Evolutionary conservation across 2,113 vertebrate species (phyloP), one percentile per base, ranked within the genome.

Genomic region (Prietella phreatophila): DNA sequence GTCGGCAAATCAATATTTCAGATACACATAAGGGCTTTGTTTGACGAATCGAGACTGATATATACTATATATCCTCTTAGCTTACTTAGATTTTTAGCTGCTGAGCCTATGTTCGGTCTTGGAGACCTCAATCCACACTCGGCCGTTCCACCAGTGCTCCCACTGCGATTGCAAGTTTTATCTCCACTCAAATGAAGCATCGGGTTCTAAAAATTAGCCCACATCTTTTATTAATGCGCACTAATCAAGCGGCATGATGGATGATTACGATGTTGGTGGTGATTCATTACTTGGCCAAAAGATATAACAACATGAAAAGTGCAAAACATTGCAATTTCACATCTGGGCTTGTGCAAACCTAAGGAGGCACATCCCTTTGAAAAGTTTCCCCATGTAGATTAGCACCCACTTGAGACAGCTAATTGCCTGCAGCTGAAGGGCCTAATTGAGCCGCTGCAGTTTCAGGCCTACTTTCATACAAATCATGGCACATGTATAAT

Each of bases 381-480:
- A 94, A 91, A 93, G 94, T 94, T 88, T 93, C 93, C 93, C 80
- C 92, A 90, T 92, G 92, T 93, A 94, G 93, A 95, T 95, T 94
- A 96, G 95, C 93, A 94, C 93, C 93, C 94, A 95, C 94, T 94
- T 93, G 93, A 95, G 94, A 94, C 91, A 69, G 91, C 93, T 96
- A 96, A 96, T 95, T 96, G 94, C 95, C 95, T 95, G 94, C 95
- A 96, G 95, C 94, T 96, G 94, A 95, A 95, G 91, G 92, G 93
- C 94, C 94, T 95, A 96, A 96, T 95, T 95, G 94, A 96, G 94
- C 93, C 92, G 93, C 94, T 93, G 93, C 93, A 93, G 92, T 95
- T 95, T 93, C 94, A 89, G 88, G 93, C 94, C 93, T 95, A 95
- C 95, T 95, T 94, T 94, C 93, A 94, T 93, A 88, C 93, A 93